Conservation (phyloP, 2,888 invertebrate genomes). For the Trichogramma evanescens region DNA sequence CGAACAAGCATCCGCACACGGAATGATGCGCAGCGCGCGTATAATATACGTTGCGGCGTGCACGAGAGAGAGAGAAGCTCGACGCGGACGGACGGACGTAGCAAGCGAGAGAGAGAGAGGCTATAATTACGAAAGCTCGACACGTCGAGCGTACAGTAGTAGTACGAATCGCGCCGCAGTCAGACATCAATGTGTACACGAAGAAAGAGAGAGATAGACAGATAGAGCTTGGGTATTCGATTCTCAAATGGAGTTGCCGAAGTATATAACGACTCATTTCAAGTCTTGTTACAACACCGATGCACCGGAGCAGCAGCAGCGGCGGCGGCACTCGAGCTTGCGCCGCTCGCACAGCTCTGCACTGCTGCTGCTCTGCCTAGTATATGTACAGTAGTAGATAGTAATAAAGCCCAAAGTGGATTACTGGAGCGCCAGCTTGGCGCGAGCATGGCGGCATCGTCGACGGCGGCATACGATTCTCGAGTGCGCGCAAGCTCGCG, state of each 20-base stretch:
- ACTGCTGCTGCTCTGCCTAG: no score
- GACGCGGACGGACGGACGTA: no score
- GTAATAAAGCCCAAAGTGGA: slow-evolving; percentile 17
- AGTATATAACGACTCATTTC: slow-evolving; percentile 9
- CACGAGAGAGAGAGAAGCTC: no score
- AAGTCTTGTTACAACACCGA: neutral
- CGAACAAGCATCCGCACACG: no score
- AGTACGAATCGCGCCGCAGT: neutral
- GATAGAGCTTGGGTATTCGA: neutral
- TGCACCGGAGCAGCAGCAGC: neutral
- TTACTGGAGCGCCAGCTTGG: slow-evolving; percentile 3
- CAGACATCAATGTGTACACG: neutral
- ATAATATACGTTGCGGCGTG: no score
- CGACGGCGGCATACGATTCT: neutral
- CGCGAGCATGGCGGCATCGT: neutral
- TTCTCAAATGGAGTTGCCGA: neutral
- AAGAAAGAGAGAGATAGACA: neutral
- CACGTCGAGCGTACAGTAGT: neutral
- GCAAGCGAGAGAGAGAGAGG: neutral
- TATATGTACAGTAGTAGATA: neutral
- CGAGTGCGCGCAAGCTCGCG: no score
- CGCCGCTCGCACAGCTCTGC: no score
- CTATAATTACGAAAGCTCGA: neutral
- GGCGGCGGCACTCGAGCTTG: neutral
- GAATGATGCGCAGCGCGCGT: no score